Conservation (phyloP, 1,140 invertebrate genomes). For the Mycetomoellerius zeteki region DNA sequence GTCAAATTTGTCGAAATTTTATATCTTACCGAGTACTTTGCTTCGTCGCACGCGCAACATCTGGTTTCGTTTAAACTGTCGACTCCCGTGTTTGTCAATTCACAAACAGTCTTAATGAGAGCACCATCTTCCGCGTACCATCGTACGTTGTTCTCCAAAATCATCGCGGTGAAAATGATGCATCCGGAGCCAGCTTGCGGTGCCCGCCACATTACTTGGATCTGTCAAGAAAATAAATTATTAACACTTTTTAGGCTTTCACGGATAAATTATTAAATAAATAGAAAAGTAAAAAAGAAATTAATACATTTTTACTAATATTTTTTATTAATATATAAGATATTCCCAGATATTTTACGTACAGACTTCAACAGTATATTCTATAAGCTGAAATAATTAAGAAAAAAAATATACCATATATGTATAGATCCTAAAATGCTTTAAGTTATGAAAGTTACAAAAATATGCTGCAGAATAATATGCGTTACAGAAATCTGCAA, state of each 20-base stretch:
- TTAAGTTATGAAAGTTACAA: too few relatives aligned
- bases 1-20: neutral
- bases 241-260: too few relatives aligned
- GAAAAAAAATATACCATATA: too few relatives aligned
- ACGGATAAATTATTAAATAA: neutral
- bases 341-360: too few relatives aligned
- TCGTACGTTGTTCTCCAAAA: conserved; percentile 92
- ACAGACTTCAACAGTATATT: too few relatives aligned
- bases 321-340: neutral
- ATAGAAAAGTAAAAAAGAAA: neutral
- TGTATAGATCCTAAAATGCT: too few relatives aligned
- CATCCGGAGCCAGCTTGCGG: conserved; percentile 94
- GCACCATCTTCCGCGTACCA: conserved; percentile 97
- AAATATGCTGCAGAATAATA: too few relatives aligned
- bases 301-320: neutral
- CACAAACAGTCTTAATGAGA: conserved; percentile 94
- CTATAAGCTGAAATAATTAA: too few relatives aligned
- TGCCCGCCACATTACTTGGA: conserved; percentile 96
- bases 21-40: conserved; percentile 93
- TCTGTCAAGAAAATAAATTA: conserved; percentile 65
- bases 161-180: conserved; percentile 94
- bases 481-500: too few relatives aligned
- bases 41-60: conserved; percentile 97
- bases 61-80: conserved; percentile 84
- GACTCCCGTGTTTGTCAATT: conserved; percentile 89